Evolutionary conservation across 2,797 vertebrate genomes (phyloP).

Genomic region (Anableps anableps): DNA sequence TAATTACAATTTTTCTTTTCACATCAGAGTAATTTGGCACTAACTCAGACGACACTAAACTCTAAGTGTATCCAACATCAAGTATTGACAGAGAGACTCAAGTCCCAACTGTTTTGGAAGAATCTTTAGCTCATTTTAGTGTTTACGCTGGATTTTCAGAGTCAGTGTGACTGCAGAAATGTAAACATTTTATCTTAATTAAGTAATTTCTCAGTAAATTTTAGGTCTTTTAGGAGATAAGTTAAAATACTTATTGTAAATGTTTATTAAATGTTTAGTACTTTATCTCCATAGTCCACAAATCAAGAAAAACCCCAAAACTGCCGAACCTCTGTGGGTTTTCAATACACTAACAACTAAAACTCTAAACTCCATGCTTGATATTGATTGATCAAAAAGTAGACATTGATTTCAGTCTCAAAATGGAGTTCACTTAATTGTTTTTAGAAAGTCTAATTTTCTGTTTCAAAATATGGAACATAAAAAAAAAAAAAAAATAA

Average conservation of each 20-base stretch:
- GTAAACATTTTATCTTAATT: not conserved
- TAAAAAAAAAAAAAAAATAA: too few relatives aligned
- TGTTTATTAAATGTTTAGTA: not conserved
- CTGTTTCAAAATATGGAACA: not conserved
- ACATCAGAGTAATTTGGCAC: not conserved
- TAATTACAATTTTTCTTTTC: not conserved
- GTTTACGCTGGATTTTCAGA: not conserved
- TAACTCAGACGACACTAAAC: not conserved
- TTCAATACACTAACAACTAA: not conserved
- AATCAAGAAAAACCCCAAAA: not conserved
- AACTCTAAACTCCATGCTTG: not conserved
- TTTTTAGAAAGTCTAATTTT: not conserved
- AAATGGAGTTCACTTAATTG: not conserved
- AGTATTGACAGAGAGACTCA: not conserved
- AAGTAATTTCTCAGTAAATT: not conserved
- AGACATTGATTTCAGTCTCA: not conserved
- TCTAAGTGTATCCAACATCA: not conserved
- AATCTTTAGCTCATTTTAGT: not conserved
- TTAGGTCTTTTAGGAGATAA: not conserved
- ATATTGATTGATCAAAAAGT: not conserved
- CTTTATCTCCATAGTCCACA: too few relatives aligned
- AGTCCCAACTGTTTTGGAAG: not conserved
- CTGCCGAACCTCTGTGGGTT: not conserved
- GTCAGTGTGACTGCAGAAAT: not conserved
- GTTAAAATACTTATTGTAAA: not conserved